Conservation (phyloP, 2,888 invertebrate genomes). For the Oscheius onirici region DNA sequence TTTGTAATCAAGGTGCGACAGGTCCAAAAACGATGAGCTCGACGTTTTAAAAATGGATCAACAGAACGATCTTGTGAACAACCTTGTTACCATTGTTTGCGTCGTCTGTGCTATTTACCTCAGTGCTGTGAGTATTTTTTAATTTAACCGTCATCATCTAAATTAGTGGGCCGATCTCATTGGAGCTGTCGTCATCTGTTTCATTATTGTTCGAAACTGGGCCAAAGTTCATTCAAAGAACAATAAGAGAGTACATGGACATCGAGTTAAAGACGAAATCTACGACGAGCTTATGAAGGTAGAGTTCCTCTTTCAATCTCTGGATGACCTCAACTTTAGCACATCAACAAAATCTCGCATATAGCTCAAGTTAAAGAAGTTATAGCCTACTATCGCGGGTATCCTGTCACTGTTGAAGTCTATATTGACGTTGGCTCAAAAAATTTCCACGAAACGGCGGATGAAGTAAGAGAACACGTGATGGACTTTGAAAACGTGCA, state of each 20-base stretch:
- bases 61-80: slow-evolving; percentile 38
- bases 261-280: neutral
- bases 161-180: slow-evolving; percentile 43
- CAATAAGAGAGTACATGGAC: slow-evolving; percentile 27
- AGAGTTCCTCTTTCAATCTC: neutral
- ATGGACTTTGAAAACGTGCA: neutral
- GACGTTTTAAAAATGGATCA: slow-evolving; percentile 48
- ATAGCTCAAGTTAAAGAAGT: neutral
- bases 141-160: neutral
- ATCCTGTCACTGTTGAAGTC: slow-evolving; percentile 3
- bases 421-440: neutral
- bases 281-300: slow-evolving; percentile 3
- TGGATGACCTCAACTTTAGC: neutral
- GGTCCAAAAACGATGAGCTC: slow-evolving; percentile 34
- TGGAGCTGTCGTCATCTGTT: slow-evolving; percentile 42
- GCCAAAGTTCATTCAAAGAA: slow-evolving; percentile 29
- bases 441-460: neutral
- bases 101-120: slow-evolving; percentile 31
- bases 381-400: neutral
- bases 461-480: slow-evolving; percentile 3
- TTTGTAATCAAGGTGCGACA: neutral
- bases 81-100: slow-evolving; percentile 38
- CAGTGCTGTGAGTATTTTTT: neutral
- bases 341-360: neutral
- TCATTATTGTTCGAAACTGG: slow-evolving; percentile 44